Percentiles rank a stretch among this genome's conserved stretches.
phyloP scores from a whole-genome alignment of 1,140 invertebrate species.

The Carcinoscorpius rotundicauda region DNA sequence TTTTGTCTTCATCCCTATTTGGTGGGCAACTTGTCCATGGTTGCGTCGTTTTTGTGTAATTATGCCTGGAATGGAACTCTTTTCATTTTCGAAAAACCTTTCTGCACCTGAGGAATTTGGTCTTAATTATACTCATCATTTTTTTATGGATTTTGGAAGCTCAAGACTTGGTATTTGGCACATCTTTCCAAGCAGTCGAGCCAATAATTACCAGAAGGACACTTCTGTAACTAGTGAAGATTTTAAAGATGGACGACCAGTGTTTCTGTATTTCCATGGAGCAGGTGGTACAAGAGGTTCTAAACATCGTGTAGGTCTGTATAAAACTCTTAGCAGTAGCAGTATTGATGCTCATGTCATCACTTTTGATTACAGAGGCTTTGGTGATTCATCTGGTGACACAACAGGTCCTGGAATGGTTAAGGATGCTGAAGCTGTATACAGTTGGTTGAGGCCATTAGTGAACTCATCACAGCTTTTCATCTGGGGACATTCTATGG shows the following conservation, averaged over 20 bases:
- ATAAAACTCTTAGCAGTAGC: conserved; percentile 54
- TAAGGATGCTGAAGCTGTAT: conserved; percentile 59
- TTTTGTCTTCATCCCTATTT: not conserved
- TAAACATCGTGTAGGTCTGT: conserved; percentile 65
- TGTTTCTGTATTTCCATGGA: conserved; percentile 76
- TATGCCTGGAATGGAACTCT: not conserved
- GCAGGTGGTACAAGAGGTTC: conserved; percentile 72
- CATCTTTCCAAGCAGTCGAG: conserved; percentile 7
- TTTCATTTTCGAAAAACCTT: conserved; percentile 15
- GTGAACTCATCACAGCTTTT: conserved; percentile 47
- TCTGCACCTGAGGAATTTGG: conserved; percentile 18
- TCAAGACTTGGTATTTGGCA: conserved; percentile 21
- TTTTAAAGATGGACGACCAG: conserved; percentile 32
- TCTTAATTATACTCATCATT: conserved; percentile 18
- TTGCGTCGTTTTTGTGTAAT: not conserved
- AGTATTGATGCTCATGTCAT: conserved; percentile 71
- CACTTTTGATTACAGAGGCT: conserved; percentile 82
- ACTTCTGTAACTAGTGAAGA: not conserved
- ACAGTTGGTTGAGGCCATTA: conserved; percentile 55
- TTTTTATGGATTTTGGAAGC: conserved; percentile 12
- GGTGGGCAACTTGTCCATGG: not conserved
- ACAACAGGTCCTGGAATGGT: conserved; percentile 70
- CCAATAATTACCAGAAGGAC: conserved; percentile 4
- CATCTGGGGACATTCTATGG: conserved; percentile 55
- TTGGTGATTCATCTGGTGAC: conserved; percentile 66